These are phyloP conservation scores for Oxygymnocypris stewartii DNA, from an alignment of 2,113 vertebrate species.

Conservation along the genomic window DNA sequence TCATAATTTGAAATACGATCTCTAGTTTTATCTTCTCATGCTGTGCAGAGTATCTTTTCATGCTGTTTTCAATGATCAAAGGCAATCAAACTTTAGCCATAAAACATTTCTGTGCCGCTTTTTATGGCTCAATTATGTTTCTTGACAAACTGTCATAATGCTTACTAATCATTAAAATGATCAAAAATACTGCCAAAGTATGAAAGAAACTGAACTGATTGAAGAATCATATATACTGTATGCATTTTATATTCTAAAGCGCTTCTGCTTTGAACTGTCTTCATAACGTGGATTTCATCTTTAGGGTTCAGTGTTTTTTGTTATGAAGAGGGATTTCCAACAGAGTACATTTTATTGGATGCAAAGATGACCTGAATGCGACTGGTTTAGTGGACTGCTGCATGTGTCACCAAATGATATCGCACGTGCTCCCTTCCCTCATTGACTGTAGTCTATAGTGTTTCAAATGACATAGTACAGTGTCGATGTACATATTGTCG, in stretches of 20 bases:
- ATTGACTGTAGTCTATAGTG: constrained; percentile 32
- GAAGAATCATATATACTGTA: background rate
- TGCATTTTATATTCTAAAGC: constrained; percentile 13
- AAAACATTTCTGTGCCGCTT: background rate
- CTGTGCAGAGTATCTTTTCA: constrained; percentile 8
- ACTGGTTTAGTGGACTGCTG: constrained; percentile 3
- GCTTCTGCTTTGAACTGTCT: background rate
- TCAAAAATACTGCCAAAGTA: background rate
- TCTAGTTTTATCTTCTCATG: constrained; percentile 23
- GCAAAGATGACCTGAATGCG: background rate
- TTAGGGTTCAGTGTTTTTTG: background rate
- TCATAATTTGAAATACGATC: constrained; percentile 51
- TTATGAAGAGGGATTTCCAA: constrained; percentile 22
- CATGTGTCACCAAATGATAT: constrained; percentile 9
- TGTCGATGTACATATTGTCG: constrained; percentile 9
- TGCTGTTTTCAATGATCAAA: constrained; percentile 28
- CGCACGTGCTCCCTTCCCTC: constrained; percentile 34
- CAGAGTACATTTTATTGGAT: background rate
- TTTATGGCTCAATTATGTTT: constrained; percentile 14
- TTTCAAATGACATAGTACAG: constrained; percentile 31
- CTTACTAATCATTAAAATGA: constrained; percentile 7
- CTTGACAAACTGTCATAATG: constrained; percentile 19
- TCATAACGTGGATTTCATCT: background rate
- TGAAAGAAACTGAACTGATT: background rate
- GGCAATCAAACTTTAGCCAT: background rate